phyloP scores from a whole-genome alignment of 2,113 vertebrate species.

The Clupea harengus region DNA sequence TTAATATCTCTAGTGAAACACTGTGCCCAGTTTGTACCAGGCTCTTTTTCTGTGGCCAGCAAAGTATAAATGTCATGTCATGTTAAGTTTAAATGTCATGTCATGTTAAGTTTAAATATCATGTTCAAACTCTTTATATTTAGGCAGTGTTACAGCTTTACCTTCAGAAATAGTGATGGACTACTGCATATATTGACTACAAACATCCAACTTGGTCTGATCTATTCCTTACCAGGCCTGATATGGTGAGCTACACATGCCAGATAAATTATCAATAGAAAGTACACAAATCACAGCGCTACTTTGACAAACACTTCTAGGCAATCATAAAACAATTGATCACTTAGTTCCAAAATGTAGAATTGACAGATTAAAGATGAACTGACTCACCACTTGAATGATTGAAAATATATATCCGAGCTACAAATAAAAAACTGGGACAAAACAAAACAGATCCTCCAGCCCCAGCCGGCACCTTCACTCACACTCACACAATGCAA shows the following conservation, averaged over 20 bases:
- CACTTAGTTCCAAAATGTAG: not conserved
- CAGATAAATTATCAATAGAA: not conserved
- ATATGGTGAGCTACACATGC: not conserved
- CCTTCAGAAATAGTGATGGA: not conserved
- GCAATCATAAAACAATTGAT: not conserved
- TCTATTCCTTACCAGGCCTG: no score
- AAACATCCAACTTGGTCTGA: not conserved
- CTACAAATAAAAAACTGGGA: not conserved
- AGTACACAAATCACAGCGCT: not conserved
- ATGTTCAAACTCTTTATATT: no score
- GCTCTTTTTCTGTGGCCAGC: not conserved
- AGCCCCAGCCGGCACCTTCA: not conserved
- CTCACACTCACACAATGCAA: not conserved
- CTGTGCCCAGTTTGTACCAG: not conserved
- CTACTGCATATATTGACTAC: not conserved
- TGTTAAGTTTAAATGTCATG: no score
- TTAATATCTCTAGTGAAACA: not conserved
- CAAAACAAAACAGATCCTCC: conserved; percentile 22
- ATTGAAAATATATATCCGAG: conserved; percentile 13
- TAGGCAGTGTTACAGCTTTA: not conserved
- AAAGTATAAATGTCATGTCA: not conserved
- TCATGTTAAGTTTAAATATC: no score
- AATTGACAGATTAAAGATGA: not conserved
- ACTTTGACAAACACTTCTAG: not conserved
- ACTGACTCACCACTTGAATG: conserved; percentile 57